Percentiles rank a stretch among this genome's conserved stretches.
Evolutionary conservation across 1,140 invertebrate genomes (phyloP).

Genomic region (Frieseomelitta varia): DNA sequence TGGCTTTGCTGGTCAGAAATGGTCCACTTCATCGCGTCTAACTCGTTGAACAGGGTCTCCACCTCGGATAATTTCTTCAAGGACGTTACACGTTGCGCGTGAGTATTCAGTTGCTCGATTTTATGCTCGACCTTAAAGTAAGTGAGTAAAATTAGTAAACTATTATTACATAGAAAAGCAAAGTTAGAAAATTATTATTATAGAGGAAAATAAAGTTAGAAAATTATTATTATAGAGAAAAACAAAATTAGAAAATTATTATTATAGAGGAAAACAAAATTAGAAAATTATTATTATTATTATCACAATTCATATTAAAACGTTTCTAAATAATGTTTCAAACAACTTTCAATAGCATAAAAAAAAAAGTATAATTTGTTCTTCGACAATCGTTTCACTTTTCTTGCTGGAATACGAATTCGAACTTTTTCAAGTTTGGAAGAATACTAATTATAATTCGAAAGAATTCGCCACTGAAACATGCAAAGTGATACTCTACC

Average conservation of each 20-base stretch:
- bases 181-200: too few species aligned
- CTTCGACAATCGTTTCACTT: too few species aligned
- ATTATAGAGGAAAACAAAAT: too few species aligned
- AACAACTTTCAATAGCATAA: too few species aligned
- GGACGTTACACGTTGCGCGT: slow-evolving; percentile 11
- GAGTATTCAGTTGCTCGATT: slow-evolving; percentile 59
- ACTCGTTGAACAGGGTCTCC: slow-evolving; percentile 58
- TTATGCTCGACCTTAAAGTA: slow-evolving; percentile 71
- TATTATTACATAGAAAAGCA: neutral
- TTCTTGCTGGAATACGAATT: too few species aligned
- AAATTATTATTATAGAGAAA: neutral
- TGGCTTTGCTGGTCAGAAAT: slow-evolving; percentile 85
- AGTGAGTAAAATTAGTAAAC: neutral
- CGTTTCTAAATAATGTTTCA: too few species aligned
- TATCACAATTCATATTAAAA: too few species aligned
- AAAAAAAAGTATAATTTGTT: too few species aligned
- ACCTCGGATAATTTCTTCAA: slow-evolving; percentile 38
- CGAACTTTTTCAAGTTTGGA: neutral
- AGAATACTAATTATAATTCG: neutral
- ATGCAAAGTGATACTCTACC: slow-evolving; percentile 77
- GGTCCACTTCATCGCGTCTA: slow-evolving; percentile 84
- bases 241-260: neutral
- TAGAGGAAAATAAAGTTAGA: too few species aligned
- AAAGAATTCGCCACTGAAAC: too few species aligned
- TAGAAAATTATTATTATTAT: too few species aligned